Evolutionary conservation across 2,113 vertebrate genomes (phyloP).

Genomic region (Rafetus swinhoei): DNA sequence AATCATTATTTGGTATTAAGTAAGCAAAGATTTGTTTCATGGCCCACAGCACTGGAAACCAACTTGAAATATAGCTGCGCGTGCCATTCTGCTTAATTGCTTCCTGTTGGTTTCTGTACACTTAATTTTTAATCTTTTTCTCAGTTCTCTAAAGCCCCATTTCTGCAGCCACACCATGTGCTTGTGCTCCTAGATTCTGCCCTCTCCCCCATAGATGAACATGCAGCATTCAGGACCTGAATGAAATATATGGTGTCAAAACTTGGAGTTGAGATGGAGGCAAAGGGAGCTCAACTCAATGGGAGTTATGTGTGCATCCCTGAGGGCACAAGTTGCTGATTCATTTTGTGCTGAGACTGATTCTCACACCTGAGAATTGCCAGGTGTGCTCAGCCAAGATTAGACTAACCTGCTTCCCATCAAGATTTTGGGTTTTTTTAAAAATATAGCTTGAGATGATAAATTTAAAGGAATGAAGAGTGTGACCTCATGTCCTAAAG

Average conservation of each 20-base stretch:
- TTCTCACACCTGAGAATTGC: not conserved
- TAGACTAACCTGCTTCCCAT: too few relatives aligned
- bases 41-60: not conserved
- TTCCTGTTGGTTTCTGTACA: not conserved
- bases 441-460: not conserved
- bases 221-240: too few relatives aligned
- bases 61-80: not conserved
- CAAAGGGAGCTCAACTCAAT: not conserved
- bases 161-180: too few relatives aligned
- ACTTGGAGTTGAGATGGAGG: not conserved
- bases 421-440: not conserved
- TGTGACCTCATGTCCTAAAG: constrained; percentile 38
- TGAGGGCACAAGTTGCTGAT: not conserved
- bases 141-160: not conserved
- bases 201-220: not conserved
- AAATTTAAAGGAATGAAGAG: not conserved
- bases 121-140: not conserved
- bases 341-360: not conserved
- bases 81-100: not conserved
- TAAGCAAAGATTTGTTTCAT: not conserved
- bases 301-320: not conserved
- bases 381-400: too few relatives aligned
- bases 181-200: not conserved
- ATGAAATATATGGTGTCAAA: too few relatives aligned
- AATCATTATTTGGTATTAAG: not conserved